Evolutionary conservation across 2,888 invertebrate species (phyloP), one percentile per base, ranked within the genome.

Genomic region (Smittia aterrima): DNA sequence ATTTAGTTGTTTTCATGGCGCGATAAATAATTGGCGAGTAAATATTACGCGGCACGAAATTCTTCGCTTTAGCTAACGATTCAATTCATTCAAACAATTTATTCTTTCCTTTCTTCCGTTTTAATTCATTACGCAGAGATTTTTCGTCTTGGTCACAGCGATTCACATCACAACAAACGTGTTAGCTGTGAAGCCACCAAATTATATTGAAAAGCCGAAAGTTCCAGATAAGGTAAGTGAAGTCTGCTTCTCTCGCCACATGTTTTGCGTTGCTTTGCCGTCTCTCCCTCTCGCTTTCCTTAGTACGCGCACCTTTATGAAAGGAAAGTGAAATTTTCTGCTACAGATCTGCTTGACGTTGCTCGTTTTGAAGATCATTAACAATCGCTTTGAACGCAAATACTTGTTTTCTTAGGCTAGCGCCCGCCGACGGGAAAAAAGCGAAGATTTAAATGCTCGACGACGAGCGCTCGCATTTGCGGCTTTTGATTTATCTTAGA

Each of bases 191-290:
- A 78, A 77, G 74, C 78, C 78, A 7, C 77, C 77, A n/a, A 77
- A 77, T 74, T 77, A 77, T 66, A 66, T 77, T 13, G 77, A 78
- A 64, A 77, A 76, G 75, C 77, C 78, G 6, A 78, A 78, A 66
- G 75, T 75, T 18, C 76, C 74, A 7, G 78, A 78, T 66, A 77
- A 77, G 53, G 77, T 77, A 70, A 77, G 77, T 75, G 32, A 74
- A 27, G 16, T 74, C 6, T 66, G 18, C 38, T 32, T 66, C 38
- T 66, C n/a, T 66, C 38, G 25, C 58, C 64, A n/a, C 64, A 25
- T 22, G 16, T 13, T 22, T 24, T 64, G 64, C 16, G 13, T 64
- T 22, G 24, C 11, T 64, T 24, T 64, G 6, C 13, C 24, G 27
- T 25, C 16, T 24, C 64, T n/a, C 13, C 25, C 25, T 64, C 7